Conservation (phyloP, 2,888 invertebrate species). For the Cataglyphis cursor region DNA sequence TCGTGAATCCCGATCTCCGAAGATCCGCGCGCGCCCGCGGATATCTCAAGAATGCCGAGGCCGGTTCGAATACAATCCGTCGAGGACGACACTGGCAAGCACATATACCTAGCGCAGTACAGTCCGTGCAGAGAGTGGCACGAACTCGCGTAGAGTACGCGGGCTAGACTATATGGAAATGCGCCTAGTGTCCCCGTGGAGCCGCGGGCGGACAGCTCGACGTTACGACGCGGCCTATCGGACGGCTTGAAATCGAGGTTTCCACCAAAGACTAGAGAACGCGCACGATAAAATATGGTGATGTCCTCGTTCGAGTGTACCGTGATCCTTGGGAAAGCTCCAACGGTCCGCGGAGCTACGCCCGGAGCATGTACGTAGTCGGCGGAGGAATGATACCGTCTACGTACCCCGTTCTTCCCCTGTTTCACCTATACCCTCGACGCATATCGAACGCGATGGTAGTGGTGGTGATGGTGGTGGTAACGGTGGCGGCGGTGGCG, state of each 20-base stretch:
- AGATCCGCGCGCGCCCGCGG: conserved; percentile 1
- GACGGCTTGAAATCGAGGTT: conserved; percentile 68
- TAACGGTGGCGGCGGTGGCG: background rate
- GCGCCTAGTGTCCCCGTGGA: conserved; percentile 78
- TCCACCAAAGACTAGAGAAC: conserved; percentile 57
- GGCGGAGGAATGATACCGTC: conserved; percentile 64
- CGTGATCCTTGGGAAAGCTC: conserved; percentile 75
- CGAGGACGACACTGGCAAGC: conserved; percentile 64
- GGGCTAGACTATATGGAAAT: conserved; percentile 75
- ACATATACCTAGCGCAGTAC: conserved; percentile 67
- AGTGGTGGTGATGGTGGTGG: conserved; percentile 1
- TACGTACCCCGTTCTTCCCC: conserved; percentile 64
- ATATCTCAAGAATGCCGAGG: conserved; percentile 59
- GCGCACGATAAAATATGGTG: conserved; percentile 82
- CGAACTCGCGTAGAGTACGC: conserved; percentile 36
- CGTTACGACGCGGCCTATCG: conserved; percentile 74
- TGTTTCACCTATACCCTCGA: conserved; percentile 57
- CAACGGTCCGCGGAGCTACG: conserved; percentile 75
- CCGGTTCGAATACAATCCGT: conserved; percentile 28
- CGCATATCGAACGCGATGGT: conserved; percentile 52
- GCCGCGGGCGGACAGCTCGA: conserved; percentile 69
- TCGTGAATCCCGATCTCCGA: background rate
- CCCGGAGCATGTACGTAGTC: conserved; percentile 75
- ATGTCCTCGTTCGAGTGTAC: conserved; percentile 82
- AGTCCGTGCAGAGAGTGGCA: conserved; percentile 59